A percentile compares a stretch with the other conserved stretches of the same genome.
phyloP scores from a whole-genome alignment of 2,797 vertebrate genomes.

The Acipenser oxyrinchus region DNA sequence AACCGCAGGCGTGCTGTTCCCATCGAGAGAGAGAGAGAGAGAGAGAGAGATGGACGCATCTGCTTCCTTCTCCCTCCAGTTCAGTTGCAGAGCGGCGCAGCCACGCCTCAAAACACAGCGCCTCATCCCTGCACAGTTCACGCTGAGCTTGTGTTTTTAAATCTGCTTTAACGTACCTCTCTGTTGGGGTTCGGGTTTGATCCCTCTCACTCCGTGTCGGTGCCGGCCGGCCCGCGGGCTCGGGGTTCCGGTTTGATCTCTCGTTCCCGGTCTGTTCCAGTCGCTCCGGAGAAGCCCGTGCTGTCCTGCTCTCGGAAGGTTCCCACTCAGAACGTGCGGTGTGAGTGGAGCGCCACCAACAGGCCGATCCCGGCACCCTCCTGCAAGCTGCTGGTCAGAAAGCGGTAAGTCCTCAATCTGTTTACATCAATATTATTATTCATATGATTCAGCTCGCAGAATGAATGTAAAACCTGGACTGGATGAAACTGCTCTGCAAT shows the following conservation, averaged over 20 bases:
- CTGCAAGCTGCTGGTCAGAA: conserved; percentile 57
- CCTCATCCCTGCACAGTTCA: neutral
- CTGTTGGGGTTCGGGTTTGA: neutral
- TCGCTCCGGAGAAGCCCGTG: conserved; percentile 51
- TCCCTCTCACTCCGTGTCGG: neutral
- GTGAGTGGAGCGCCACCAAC: conserved; percentile 57
- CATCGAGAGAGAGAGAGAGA: too few species aligned
- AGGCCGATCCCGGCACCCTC: conserved; percentile 25
- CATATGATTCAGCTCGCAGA: neutral
- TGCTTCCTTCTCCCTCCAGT: too few species aligned
- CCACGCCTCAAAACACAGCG: too few species aligned
- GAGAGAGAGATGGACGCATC: too few species aligned
- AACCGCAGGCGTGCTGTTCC: too few species aligned
- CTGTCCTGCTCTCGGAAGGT: conserved; percentile 67
- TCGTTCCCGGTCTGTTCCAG: conserved; percentile 40
- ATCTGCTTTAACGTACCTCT: conserved; percentile 38
- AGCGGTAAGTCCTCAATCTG: conserved; percentile 38
- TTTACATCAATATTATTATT: neutral
- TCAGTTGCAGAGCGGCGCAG: too few species aligned
- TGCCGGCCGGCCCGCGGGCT: conserved; percentile 20
- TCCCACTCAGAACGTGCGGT: conserved; percentile 59
- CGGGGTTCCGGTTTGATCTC: conserved; percentile 9
- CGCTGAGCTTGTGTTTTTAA: conserved; percentile 2
- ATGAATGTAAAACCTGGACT: too few species aligned
- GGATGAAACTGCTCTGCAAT: too few species aligned